Conservation (phyloP, 2,797 vertebrate species). For the Sebastiscus tertius region DNA sequence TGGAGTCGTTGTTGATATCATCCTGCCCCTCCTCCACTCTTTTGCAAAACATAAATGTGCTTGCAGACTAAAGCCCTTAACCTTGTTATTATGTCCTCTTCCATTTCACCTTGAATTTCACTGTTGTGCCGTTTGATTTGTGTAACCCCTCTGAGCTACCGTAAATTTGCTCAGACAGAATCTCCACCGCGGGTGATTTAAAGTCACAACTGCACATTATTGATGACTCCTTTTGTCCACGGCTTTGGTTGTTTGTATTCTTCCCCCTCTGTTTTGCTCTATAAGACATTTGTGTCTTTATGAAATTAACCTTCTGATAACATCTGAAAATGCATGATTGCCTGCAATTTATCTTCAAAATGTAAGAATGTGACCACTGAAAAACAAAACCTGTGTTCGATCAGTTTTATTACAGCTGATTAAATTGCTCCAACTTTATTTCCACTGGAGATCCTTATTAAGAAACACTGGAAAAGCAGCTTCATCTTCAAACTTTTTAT, state of each 20-base stretch:
- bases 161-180: constrained; percentile 1
- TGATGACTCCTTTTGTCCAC: neutral
- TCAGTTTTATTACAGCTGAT: neutral
- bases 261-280: neutral
- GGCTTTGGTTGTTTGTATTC: neutral
- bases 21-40: constrained; percentile 63
- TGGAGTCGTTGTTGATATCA: constrained; percentile 86
- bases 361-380: neutral
- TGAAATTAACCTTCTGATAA: neutral
- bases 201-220: constrained; percentile 1
- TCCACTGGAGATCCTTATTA: neutral
- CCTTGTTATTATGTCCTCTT: neutral
- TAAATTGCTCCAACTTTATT: neutral
- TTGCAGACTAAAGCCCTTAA: neutral
- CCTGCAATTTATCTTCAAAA: constrained; percentile 2
- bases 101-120: neutral
- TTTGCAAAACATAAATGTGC: constrained; percentile 37
- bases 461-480: neutral
- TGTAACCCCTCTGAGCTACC: neutral
- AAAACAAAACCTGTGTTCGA: too few relatives aligned
- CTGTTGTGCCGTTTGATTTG: neutral
- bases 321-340: neutral
- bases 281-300: neutral
- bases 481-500: neutral
- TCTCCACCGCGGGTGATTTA: neutral